phyloP scores from a whole-genome alignment of 1,140 invertebrate species.

The Drosophila teissieri region DNA sequence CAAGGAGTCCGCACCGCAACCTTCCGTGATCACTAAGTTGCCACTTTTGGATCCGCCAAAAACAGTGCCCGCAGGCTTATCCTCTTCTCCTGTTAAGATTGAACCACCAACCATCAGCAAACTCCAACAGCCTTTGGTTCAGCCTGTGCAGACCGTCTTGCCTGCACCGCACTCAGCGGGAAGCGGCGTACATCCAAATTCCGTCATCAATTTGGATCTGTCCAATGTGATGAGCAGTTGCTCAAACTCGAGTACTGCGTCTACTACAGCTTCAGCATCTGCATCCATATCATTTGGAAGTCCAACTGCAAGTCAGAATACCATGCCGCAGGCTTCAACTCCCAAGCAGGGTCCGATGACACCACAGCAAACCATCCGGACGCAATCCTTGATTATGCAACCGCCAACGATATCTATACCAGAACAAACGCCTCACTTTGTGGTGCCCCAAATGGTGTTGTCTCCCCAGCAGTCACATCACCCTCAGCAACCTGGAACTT shows the following conservation, averaged over 20 bases:
- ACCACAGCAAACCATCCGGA: conserved; percentile 36
- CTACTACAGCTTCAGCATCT: conserved; percentile 11
- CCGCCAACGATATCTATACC: conserved; percentile 87
- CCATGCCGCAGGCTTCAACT: conserved; percentile 64
- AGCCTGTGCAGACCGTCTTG: conserved; percentile 73
- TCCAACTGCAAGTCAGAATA: conserved; percentile 45
- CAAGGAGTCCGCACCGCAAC: conserved; percentile 20
- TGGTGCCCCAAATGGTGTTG: conserved; percentile 86
- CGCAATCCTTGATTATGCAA: conserved; percentile 84
- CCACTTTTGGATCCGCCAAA: conserved; percentile 38
- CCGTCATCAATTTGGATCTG: conserved; percentile 69
- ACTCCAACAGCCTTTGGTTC: conserved; percentile 71
- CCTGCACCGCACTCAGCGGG: conserved; percentile 35
- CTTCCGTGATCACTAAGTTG: conserved; percentile 73
- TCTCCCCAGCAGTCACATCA: conserved; percentile 71
- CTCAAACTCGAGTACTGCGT: conserved; percentile 5
- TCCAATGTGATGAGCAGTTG: conserved; percentile 80
- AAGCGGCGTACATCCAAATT: conserved; percentile 9
- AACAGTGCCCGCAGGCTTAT: background rate
- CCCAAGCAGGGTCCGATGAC: conserved; percentile 49
- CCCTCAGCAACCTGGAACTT: conserved; percentile 35
- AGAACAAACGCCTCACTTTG: conserved; percentile 85
- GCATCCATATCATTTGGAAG: conserved; percentile 60
- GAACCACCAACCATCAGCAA: conserved; percentile 79
- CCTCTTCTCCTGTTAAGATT: conserved; percentile 50